Percentiles rank a stretch among this genome's conserved stretches.
Evolutionary conservation across 2,888 invertebrate genomes (phyloP).

Genomic region (Drosophila monieri): DNA sequence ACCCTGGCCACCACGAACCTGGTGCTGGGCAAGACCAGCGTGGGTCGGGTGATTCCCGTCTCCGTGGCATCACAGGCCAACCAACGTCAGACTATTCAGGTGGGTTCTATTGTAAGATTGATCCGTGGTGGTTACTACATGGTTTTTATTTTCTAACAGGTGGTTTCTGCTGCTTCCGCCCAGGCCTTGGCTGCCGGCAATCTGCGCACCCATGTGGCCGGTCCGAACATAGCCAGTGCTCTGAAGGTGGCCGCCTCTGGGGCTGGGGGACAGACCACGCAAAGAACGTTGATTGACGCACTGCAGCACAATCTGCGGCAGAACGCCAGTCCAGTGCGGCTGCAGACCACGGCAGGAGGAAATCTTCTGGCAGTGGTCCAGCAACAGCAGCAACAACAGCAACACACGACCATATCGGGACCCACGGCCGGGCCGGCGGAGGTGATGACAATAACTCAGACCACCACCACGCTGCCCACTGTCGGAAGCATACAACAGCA

Average conservation of each 20-base stretch:
- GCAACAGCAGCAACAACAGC: constrained; percentile 82
- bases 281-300: constrained; percentile 86
- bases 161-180: constrained; percentile 86
- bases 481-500: constrained; percentile 72
- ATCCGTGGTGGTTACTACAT: not conserved
- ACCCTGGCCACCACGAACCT: constrained; percentile 82
- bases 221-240: constrained; percentile 84
- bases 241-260: constrained; percentile 85
- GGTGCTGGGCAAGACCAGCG: constrained; percentile 87
- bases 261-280: constrained; percentile 83
- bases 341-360: constrained; percentile 85
- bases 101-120: constrained; percentile 51
- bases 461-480: constrained; percentile 56
- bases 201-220: constrained; percentile 85
- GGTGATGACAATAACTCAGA: constrained; percentile 82
- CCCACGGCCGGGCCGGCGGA: constrained; percentile 72
- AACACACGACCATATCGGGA: constrained; percentile 55
- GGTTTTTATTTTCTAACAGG: constrained; percentile 78
- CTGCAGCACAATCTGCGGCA: constrained; percentile 85
- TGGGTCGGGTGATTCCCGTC: constrained; percentile 88
- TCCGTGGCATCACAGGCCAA: constrained; percentile 86
- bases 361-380: constrained; percentile 86
- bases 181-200: constrained; percentile 84
- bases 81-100: constrained; percentile 86
- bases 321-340: constrained; percentile 86